Base-by-base conservation (phyloP, 2,888 invertebrate species). In the Keiferia lycopersicella region DNA sequence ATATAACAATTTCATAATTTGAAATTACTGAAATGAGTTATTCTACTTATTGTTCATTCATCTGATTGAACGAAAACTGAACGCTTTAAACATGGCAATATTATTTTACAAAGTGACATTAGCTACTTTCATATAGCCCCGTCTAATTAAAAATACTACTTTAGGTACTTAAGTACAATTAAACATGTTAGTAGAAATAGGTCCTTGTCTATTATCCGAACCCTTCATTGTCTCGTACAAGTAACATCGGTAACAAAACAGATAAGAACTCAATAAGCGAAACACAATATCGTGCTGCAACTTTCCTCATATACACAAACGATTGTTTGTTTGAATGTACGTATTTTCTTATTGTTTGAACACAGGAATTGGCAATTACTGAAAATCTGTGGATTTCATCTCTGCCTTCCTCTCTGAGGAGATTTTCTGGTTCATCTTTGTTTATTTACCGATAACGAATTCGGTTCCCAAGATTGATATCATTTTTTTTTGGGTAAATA, bases 261-360 rank as follows among this genome's bases (percentile, higher is more conserved):
- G 79, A 79, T 79, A 79, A 73, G 71, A 73, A 67, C 65, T 65
- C 65, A 71, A 69, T 73, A 71, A 69, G 69, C 67, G 67, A 30
- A 69, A 71, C 72, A 73, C 74, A 75, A 72, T 74, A 74, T 72
- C 70, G 71, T 68, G 67, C 68, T 70, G 67, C 67, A 78, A 79
- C 75, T 79, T 79, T 77, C 65, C 68, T 60, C 70, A 76, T 76
- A 71, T 7, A 75, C 74, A 66, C 67, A 67, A 78, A 74, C 65
- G 69, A 71, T 78, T 77, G 78, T 78, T 78, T 75, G 73, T 75
- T 77, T 69, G 66, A 67, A 67, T 65, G 22, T n/a, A n/a, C n/a
- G n/a, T 59, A 22, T 59, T 22, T 38, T 39, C 59, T 22, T 59
- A 41, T 59, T 59, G 39, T 16, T 56, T 26, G 26, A 56, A 56